Conservation (phyloP, 2,888 invertebrate genomes). For the Alsophila aescularia region DNA sequence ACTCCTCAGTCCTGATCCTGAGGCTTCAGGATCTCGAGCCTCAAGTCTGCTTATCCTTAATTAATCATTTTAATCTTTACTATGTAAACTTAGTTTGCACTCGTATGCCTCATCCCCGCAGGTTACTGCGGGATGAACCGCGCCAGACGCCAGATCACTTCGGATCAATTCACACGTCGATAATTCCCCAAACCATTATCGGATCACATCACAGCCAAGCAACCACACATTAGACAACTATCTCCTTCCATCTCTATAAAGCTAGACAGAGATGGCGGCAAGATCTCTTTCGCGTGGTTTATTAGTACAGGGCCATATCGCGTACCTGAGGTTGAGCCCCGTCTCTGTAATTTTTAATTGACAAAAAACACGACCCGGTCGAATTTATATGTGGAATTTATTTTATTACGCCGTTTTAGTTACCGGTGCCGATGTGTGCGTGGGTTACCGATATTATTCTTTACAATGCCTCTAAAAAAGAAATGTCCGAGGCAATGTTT, state of each 20-base stretch:
- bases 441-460: conserved; percentile 59
- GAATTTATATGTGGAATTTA: conserved; percentile 79
- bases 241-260: conserved; percentile 32
- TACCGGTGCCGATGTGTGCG: conserved; percentile 55
- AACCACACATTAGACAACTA: background rate
- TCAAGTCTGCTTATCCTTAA: too few relatives aligned
- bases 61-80: too few relatives aligned
- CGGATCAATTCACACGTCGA: conserved; percentile 38
- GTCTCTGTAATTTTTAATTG: conserved; percentile 80
- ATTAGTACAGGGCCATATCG: conserved; percentile 46
- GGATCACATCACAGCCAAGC: conserved; percentile 28
- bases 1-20: too few relatives aligned
- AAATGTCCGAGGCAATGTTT: conserved; percentile 40
- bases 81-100: too few relatives aligned
- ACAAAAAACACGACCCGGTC: conserved; percentile 75
- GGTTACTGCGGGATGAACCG: background rate
- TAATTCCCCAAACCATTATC: conserved; percentile 37
- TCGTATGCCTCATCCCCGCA: background rate
- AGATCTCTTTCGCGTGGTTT: conserved; percentile 38
- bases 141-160: conserved; percentile 25
- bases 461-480: conserved; percentile 50
- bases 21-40: too few relatives aligned
- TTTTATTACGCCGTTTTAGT: conserved; percentile 73
- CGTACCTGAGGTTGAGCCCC: conserved; percentile 68
- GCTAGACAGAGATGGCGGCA: conserved; percentile 33